Evolutionary conservation across 1,140 invertebrate species (phyloP).

Genomic region (Diploscapter pachys): DNA sequence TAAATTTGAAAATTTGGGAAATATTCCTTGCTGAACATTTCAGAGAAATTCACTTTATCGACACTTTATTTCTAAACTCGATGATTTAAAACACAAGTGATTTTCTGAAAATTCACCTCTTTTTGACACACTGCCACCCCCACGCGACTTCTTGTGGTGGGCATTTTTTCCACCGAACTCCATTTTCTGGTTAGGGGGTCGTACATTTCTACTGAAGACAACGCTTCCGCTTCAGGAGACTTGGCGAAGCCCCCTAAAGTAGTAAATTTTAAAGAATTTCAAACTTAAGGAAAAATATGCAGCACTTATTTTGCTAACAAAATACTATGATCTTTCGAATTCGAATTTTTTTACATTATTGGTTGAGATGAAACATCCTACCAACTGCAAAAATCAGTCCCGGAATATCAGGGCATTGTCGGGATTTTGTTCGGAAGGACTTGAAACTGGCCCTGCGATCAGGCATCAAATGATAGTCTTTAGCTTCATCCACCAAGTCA

Average conservation of each 20-base stretch:
- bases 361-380: slow-evolving; percentile 67
- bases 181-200: slow-evolving; percentile 73
- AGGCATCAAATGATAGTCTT: slow-evolving; percentile 79
- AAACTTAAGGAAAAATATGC: too few relatives aligned
- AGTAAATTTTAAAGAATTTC: neutral
- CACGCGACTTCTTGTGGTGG: slow-evolving; percentile 76
- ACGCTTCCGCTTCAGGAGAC: slow-evolving; percentile 74
- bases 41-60: too few relatives aligned
- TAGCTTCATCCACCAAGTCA: slow-evolving; percentile 75
- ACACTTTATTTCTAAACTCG: neutral
- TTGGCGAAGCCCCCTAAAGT: neutral
- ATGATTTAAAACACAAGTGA: neutral
- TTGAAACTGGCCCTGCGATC: slow-evolving; percentile 74
- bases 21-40: neutral
- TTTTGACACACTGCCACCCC: slow-evolving; percentile 72
- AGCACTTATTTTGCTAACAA: too few relatives aligned
- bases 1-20: slow-evolving; percentile 65
- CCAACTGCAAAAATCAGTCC: slow-evolving; percentile 85
- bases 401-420: slow-evolving; percentile 71
- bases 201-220: slow-evolving; percentile 81
- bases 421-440: slow-evolving; percentile 71
- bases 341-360: too few relatives aligned
- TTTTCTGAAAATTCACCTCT: neutral
- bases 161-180: slow-evolving; percentile 79
- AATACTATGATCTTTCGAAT: too few relatives aligned